These are phyloP conservation scores for Chromoteleia sp. DNA, from an alignment of 2,888 invertebrate genomes.

Conservation along the genomic window DNA sequence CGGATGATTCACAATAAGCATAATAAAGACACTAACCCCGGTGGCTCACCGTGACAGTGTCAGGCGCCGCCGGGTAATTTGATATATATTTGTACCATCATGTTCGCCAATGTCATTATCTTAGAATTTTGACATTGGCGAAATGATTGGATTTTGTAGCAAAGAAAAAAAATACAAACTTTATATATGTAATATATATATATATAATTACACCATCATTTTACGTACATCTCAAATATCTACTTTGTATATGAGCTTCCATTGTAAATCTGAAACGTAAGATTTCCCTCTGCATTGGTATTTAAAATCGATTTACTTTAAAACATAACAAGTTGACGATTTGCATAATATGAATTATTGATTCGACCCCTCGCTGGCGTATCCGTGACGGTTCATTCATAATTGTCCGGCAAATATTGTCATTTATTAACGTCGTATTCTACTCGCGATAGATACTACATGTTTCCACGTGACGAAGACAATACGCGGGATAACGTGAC, in stretches of 20 bases:
- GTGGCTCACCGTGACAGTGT: too few species aligned
- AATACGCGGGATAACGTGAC: conserved; percentile 20
- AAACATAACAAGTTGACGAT: conserved; percentile 26
- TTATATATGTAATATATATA: too few species aligned
- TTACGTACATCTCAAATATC: too few species aligned
- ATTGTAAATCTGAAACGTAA: background rate
- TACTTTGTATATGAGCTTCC: background rate
- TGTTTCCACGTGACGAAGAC: conserved; percentile 24
- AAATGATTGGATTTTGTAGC: too few species aligned
- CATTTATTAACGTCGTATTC: conserved; percentile 48
- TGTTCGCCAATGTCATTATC: too few species aligned
- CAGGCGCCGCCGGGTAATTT: too few species aligned
- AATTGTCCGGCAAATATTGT: conserved; percentile 60
- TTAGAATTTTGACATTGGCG: too few species aligned
- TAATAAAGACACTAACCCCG: too few species aligned
- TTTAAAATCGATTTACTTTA: conserved; percentile 32
- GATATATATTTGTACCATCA: too few species aligned
- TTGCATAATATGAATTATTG: conserved; percentile 50
- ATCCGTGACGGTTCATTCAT: conserved; percentile 59
- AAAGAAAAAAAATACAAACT: too few species aligned
- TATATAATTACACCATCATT: too few species aligned
- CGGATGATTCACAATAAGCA: too few species aligned
- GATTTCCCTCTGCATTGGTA: conserved; percentile 5
- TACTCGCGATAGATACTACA: conserved; percentile 31
- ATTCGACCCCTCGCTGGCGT: conserved; percentile 35